Base-by-base conservation (phyloP, 1,140 invertebrate species). In the Drosophila watanabei region DNA sequence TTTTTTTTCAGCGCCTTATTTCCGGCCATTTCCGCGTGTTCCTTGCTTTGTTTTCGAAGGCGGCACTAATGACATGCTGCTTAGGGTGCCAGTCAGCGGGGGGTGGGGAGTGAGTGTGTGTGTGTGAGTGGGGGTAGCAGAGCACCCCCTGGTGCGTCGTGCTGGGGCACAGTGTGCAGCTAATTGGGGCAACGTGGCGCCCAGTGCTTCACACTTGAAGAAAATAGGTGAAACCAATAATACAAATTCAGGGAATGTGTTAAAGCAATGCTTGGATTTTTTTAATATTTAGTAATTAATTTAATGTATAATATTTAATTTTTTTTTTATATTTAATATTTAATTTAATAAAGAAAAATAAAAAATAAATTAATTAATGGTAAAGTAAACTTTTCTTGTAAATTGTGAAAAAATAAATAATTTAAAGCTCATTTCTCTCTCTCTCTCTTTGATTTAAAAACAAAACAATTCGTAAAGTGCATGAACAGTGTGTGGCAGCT, bases 181-280 rank as follows among this genome's bases (percentile, higher is more conserved):
- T 85, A 85, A 85, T 85, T 85, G 82, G 82, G 75, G 49, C 82
- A 86, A 76, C 82, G 75, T 81, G 82, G 73, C 69, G 82, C 80
- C 73, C 78, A 70, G 52, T 75, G 61, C 59, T 58, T 41, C 30
- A 28, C 54, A 57, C 54, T 39, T 3, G 28, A 57, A 57, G 3
- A 39, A 57, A 52, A 52, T 4, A 28, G 4, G 1, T 14, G 1
- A 43, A 43, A 0, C 0, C 0, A 14, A 13, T 1, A 5, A 48
- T 48, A 24, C 10, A 5, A 30, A 51, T n/a, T 4, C 1, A 8
- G 11, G 9, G 16, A 32, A 18, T 52, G 1, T 33, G 5, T 33
- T 4, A 2, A 32, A 20, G 6, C 0, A n/a, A n/a, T 11, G 0
- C 24, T n/a, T n/a, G 11, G 2, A 11, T 32, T 3, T 11, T n/a